phyloP scores from a whole-genome alignment of 2,888 invertebrate genomes.

The Erebia palarica region DNA sequence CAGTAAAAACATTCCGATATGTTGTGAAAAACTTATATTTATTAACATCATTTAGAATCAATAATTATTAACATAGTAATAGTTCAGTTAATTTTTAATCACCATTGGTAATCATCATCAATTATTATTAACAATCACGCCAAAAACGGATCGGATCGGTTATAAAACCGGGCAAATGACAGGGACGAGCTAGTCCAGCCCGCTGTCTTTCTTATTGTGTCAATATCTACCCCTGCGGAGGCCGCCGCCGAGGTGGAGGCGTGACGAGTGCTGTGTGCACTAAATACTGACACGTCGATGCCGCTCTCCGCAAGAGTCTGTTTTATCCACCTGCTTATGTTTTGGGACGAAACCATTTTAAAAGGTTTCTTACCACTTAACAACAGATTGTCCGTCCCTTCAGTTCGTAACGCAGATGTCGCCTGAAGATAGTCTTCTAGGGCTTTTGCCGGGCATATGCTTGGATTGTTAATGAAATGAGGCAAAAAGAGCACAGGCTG shows the following conservation, averaged over 20 bases:
- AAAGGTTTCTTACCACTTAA: background rate
- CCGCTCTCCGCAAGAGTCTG: background rate
- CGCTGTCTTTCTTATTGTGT: conserved; percentile 1
- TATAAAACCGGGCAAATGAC: background rate
- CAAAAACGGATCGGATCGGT: background rate
- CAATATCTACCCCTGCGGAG: background rate
- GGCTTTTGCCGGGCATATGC: background rate
- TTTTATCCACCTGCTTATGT: background rate
- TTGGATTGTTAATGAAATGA: background rate
- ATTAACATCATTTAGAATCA: no score
- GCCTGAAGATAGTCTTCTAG: conserved; percentile 1
- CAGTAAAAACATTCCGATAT: no score
- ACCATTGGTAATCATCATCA: background rate
- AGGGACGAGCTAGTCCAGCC: background rate
- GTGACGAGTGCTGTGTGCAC: background rate
- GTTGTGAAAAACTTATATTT: no score
- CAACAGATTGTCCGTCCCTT: background rate
- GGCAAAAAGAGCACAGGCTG: background rate
- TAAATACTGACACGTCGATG: background rate
- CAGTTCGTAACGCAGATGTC: background rate
- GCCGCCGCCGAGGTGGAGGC: conserved; percentile 1
- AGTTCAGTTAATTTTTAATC: background rate
- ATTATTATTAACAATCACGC: background rate
- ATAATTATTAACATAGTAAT: background rate
- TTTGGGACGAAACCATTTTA: background rate